Evolutionary conservation across 2,888 invertebrate genomes (phyloP).

Genomic region (Aleiodes testaceus): DNA sequence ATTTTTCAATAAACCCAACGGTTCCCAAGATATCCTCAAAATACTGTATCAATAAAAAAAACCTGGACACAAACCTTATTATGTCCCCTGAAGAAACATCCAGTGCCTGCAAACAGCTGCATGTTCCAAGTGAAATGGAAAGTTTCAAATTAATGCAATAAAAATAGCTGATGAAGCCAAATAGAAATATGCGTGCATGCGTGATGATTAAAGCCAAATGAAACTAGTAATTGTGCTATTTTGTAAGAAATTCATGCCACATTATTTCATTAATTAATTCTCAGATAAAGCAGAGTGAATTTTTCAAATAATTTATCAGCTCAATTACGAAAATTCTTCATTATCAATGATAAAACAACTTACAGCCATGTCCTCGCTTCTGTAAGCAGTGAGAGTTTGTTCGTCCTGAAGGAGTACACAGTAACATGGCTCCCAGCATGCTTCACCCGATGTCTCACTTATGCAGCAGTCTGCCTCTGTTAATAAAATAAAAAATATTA

Average conservation of each 20-base stretch:
- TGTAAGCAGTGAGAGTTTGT: conserved; percentile 83
- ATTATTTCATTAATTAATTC: background rate
- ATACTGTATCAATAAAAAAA: too few relatives aligned
- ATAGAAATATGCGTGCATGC: conserved; percentile 16
- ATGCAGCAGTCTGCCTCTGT: conserved; percentile 74
- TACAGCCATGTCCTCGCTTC: conserved; percentile 86
- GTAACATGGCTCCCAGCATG: conserved; percentile 86
- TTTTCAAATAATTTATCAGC: background rate
- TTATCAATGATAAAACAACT: conserved; percentile 71
- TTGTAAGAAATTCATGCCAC: background rate
- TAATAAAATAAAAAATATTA: conserved; percentile 46
- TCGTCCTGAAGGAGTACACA: conserved; percentile 86
- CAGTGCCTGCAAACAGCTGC: conserved; percentile 76
- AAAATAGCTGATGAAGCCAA: conserved; percentile 39
- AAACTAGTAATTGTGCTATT: too few relatives aligned
- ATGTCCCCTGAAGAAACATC: conserved; percentile 74
- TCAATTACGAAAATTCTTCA: conserved; percentile 15
- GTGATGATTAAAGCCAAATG: background rate
- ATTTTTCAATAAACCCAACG: too few relatives aligned
- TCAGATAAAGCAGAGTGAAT: background rate
- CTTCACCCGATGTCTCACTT: conserved; percentile 76
- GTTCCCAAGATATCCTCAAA: too few relatives aligned
- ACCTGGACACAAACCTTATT: conserved; percentile 67
- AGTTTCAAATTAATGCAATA: conserved; percentile 14
- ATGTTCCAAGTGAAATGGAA: conserved; percentile 49